Conservation (phyloP, 2,797 vertebrate genomes). For the Rhinophrynus dorsalis region DNA sequence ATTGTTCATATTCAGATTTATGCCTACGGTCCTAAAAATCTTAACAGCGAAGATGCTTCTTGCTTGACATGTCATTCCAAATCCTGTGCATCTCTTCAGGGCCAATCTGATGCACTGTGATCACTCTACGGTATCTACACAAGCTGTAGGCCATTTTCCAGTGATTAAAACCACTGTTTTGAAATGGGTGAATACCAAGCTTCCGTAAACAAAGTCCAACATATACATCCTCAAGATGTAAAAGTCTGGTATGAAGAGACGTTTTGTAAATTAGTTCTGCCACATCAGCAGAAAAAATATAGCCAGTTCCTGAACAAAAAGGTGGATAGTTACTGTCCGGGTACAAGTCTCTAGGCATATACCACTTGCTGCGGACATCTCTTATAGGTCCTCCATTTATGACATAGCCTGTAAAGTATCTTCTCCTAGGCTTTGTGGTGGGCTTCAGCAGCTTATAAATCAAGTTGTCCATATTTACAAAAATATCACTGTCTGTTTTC, state of each 20-base stretch:
- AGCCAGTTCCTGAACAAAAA: constrained; percentile 96
- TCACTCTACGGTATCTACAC: constrained; percentile 90
- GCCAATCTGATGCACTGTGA: constrained; percentile 96
- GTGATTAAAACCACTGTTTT: constrained; percentile 98
- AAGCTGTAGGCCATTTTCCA: constrained; percentile 99
- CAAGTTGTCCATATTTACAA: constrained; percentile 98
- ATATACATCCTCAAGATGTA: constrained; percentile 95
- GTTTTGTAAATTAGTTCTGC: constrained; percentile 96
- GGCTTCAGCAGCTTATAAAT: constrained; percentile 95
- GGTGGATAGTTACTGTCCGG: constrained; percentile 95
- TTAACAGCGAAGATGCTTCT: constrained; percentile 96
- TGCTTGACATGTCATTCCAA: constrained; percentile 99
- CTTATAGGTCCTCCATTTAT: constrained; percentile 94
- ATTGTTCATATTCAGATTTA: too few species aligned
- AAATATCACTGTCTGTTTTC: constrained; percentile 99
- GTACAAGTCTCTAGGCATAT: constrained; percentile 95
- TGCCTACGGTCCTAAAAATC: constrained; percentile 67
- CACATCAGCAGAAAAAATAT: constrained; percentile 94
- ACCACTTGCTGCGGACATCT: constrained; percentile 97
- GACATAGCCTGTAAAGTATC: constrained; percentile 95
- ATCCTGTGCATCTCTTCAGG: constrained; percentile 98
- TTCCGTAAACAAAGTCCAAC: constrained; percentile 95
- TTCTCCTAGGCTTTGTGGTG: constrained; percentile 87
- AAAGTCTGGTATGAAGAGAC: constrained; percentile 91
- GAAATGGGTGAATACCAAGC: constrained; percentile 93